phyloP scores from a whole-genome alignment of 2,888 invertebrate genomes.

The Galeruca laticollis region DNA sequence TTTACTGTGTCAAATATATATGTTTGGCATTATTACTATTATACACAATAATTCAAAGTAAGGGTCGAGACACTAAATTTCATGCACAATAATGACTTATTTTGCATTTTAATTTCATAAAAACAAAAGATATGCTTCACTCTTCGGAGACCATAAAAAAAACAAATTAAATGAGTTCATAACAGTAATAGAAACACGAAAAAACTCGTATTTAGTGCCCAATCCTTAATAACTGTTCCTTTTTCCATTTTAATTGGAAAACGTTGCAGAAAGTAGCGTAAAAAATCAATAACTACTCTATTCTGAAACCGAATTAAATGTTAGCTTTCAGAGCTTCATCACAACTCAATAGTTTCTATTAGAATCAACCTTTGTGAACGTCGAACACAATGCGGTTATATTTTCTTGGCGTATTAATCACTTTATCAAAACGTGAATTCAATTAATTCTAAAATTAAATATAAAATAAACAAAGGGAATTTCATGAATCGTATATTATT shows the following conservation, averaged over 20 bases:
- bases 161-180: not conserved
- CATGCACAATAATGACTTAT: not conserved
- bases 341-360: not conserved
- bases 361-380: not conserved
- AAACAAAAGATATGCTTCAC: not conserved
- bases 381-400: not conserved
- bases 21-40: no score
- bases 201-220: not conserved
- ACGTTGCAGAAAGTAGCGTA: not conserved
- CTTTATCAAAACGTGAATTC: not conserved
- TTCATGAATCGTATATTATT: not conserved
- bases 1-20: no score
- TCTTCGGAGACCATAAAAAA: not conserved
- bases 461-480: not conserved
- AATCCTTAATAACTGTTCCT: not conserved
- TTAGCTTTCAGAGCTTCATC: not conserved
- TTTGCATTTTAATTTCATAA: not conserved
- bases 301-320: conserved; percentile 4
- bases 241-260: not conserved
- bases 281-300: not conserved
- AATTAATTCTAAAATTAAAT: not conserved
- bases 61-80: no score
- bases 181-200: not conserved
- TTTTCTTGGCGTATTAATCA: conserved; percentile 2
- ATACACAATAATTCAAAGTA: no score